Conservation (phyloP, 2,888 invertebrate species). For the Acrocera orbiculus region DNA sequence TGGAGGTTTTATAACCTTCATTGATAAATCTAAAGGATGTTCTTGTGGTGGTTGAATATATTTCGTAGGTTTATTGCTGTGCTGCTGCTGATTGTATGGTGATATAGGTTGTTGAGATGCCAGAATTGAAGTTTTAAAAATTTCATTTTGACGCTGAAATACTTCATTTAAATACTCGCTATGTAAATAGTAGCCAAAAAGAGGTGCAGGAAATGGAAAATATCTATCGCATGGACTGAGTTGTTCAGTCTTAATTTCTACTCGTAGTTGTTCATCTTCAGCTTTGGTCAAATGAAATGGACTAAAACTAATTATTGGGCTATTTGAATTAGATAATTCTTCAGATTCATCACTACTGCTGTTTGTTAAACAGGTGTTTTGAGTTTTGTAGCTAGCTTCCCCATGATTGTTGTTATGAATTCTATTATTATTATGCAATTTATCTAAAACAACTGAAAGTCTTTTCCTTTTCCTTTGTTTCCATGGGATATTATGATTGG, state of each 20-base stretch:
- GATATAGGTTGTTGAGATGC: conserved; percentile 21
- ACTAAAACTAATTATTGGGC: conserved; percentile 28
- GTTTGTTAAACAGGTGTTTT: conserved; percentile 10
- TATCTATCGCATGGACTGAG: conserved; percentile 30
- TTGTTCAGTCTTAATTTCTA: conserved; percentile 31
- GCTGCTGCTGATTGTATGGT: conserved; percentile 27
- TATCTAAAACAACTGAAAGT: conserved; percentile 63
- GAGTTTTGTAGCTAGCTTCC: conserved; percentile 10
- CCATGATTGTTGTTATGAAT: conserved; percentile 19
- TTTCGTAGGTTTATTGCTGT: conserved; percentile 5
- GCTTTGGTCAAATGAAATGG: conserved; percentile 20
- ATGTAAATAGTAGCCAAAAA: conserved; percentile 43
- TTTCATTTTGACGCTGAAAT: conserved; percentile 41
- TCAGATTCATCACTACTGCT: conserved; percentile 20
- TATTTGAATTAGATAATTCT: conserved; percentile 16
- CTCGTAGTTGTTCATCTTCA: conserved; percentile 24
- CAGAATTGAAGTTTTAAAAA: no score
- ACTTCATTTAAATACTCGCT: conserved; percentile 44
- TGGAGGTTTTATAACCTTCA: conserved; percentile 32
- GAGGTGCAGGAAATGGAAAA: conserved; percentile 29
- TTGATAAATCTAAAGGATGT: conserved; percentile 67
- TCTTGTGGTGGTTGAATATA: conserved; percentile 48
- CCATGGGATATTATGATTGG: conserved; percentile 43
- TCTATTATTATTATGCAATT: conserved; percentile 40
- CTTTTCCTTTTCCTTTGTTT: conserved; percentile 62